Evolutionary conservation across 2,797 vertebrate genomes (phyloP), one percentile per base, ranked within the genome.

Genomic region (Arvicola amphibius): DNA sequence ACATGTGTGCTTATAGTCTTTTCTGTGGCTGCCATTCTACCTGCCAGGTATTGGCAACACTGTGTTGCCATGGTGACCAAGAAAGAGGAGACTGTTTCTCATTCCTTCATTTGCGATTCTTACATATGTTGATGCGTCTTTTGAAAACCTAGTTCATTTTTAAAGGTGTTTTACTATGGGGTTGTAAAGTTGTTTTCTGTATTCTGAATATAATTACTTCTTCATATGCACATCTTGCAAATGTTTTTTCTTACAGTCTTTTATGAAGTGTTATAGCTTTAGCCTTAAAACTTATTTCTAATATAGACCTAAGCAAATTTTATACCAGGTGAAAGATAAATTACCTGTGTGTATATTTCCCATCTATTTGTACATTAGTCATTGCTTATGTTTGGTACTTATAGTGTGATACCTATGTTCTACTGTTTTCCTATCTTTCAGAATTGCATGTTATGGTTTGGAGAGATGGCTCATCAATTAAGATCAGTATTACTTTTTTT

Each of bases 251-350:
- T 51, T 51, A 61, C 3, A 48, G 12, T 80, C 21, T 88, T 27
- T 76, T 84, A 61, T 61, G 29, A 84, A 71, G 48, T 40, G 17
- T 76, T 76, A 77, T 4, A 61, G 29, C 43, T 37, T 83, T 37
- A 94, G 16, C 27, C 51, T 93, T 76, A 87, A 81, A 80, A 88
- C 46, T 29, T 77, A 61, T 77, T n/a, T 77, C 59, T 78, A 84
- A 25, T 51, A 94, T 59, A 2, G 25, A 88, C 29, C 34, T 88
- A 46, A 71, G 11, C 29, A 53, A 81, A 88, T n/a, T 76, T 88
- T 53, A 48, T n/a, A 19, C 59, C n/a, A 4, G 6, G 23, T 88
- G 9, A 29, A 25, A 83, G 14, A 77, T 40, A 48, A 14, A 69
- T 51, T 43, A 21, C 19, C 14, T 81, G 37, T 6, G 53, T 43